Evolutionary conservation across 2,888 invertebrate species (phyloP).

Genomic region (Eulithis prunata): DNA sequence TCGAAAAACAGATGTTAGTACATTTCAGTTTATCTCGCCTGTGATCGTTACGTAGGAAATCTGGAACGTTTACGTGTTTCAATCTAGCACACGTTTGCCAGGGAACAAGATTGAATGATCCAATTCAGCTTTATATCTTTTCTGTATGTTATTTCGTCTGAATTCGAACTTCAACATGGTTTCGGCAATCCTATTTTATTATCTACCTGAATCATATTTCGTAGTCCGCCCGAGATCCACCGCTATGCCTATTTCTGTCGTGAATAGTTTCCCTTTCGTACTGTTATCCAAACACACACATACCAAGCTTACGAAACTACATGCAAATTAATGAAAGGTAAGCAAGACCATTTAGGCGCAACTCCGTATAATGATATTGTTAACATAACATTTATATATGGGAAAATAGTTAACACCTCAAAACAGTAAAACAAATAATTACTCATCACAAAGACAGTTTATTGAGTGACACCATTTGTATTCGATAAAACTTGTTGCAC

Average conservation of each 20-base stretch:
- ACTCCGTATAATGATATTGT: not conserved
- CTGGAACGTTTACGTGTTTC: constrained; percentile 47
- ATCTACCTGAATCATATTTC: constrained; percentile 24
- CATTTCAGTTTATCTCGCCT: constrained; percentile 50
- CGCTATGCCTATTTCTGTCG: constrained; percentile 10
- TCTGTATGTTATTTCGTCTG: constrained; percentile 21
- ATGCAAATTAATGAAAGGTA: constrained; percentile 3
- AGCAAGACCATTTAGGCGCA: not conserved
- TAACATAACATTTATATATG: constrained; percentile 2
- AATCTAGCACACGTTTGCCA: constrained; percentile 50
- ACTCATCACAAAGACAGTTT: constrained; percentile 32
- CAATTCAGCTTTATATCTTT: constrained; percentile 38
- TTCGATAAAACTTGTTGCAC: constrained; percentile 42
- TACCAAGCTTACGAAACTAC: not conserved
- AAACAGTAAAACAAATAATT: constrained; percentile 18
- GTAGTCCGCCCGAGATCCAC: constrained; percentile 3
- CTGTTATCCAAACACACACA: constrained; percentile 6
- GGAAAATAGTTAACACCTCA: not conserved
- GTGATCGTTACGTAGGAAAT: constrained; percentile 44
- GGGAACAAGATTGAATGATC: constrained; percentile 45
- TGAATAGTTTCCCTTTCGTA: constrained; percentile 5
- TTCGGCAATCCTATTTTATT: constrained; percentile 25
- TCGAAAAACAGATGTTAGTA: constrained; percentile 65
- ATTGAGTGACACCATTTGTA: constrained; percentile 39
- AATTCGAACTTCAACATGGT: constrained; percentile 28